Percentiles rank a stretch among this genome's conserved stretches.
phyloP scores from a whole-genome alignment of 2,113 vertebrate genomes.

The Asarcornis scutulata region DNA sequence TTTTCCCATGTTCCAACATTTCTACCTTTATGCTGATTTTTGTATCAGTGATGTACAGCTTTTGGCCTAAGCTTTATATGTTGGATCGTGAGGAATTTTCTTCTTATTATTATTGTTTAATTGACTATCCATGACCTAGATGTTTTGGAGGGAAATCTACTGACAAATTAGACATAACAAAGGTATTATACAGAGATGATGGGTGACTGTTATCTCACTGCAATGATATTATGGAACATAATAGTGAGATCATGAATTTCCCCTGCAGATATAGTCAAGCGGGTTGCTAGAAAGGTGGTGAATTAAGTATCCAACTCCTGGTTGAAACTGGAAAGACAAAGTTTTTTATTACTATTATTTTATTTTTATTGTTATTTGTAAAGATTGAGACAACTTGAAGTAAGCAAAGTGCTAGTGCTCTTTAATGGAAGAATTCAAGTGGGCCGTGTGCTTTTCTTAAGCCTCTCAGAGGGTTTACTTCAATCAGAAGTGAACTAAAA shows the following conservation, averaged over 20 bases:
- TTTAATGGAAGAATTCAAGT: neutral
- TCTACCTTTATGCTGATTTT: neutral
- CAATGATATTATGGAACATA: neutral
- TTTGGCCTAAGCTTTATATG: neutral
- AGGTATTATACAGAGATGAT: neutral
- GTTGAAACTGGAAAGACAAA: neutral
- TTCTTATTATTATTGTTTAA: neutral
- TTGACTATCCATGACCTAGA: neutral
- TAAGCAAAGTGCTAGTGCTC: neutral
- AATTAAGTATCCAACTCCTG: neutral
- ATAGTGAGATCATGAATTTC: neutral
- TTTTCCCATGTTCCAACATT: neutral
- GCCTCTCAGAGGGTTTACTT: neutral
- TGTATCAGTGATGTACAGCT: neutral
- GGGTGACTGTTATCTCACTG: neutral
- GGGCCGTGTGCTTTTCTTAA: neutral
- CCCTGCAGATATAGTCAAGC: neutral
- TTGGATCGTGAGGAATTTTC: neutral
- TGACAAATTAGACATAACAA: neutral
- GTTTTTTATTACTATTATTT: neutral
- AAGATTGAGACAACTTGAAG: neutral
- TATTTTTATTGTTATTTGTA: neutral
- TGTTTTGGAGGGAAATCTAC: accelerated
- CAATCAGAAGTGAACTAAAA: slow-evolving; percentile 21
- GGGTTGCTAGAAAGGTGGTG: neutral